A percentile compares a stretch with the other conserved stretches of the same genome.
These are phyloP conservation scores for Colistium nudipinnis DNA, from an alignment of 2,113 vertebrate genomes.

Conservation along the genomic window DNA sequence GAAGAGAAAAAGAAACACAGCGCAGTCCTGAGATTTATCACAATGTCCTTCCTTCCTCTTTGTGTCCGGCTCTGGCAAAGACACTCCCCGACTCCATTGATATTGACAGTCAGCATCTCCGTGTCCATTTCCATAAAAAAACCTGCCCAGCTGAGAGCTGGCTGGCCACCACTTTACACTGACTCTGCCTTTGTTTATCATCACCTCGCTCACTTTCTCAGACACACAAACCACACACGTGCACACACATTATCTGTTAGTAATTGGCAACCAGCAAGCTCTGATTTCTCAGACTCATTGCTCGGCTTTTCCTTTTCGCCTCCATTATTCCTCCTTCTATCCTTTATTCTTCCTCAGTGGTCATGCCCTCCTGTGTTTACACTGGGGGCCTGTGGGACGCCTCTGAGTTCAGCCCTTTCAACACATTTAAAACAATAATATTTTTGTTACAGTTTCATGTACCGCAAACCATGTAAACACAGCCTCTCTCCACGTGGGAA, in stretches of 20 bases:
- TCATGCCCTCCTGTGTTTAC: conserved; percentile 21
- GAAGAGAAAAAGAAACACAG: neutral
- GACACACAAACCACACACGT: conserved; percentile 9
- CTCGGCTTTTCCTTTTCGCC: conserved; percentile 11
- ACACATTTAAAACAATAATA: conserved; percentile 22
- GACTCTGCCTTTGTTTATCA: conserved; percentile 30
- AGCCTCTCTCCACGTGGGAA: conserved; percentile 13
- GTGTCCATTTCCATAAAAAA: conserved; percentile 11
- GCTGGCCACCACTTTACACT: conserved; percentile 19
- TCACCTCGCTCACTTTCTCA: neutral
- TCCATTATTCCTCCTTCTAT: conserved; percentile 21
- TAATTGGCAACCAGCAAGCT: conserved; percentile 28
- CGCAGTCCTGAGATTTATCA: neutral
- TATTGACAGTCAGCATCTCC: conserved; percentile 4
- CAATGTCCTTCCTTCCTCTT: conserved; percentile 9
- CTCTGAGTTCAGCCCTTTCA: conserved; percentile 30
- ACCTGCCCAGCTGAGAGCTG: conserved; percentile 26
- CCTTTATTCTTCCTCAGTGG: neutral
- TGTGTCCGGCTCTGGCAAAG: neutral
- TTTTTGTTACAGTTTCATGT: conserved; percentile 26
- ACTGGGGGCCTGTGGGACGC: conserved; percentile 20
- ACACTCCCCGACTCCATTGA: neutral
- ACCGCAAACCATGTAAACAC: conserved; percentile 31
- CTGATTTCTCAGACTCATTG: conserved; percentile 24
- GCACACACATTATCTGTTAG: conserved; percentile 24